Percentiles rank a stretch among this genome's conserved stretches.
Conservation (phyloP, 2,113 vertebrate genomes). For the Trogon melanurus region DNA sequence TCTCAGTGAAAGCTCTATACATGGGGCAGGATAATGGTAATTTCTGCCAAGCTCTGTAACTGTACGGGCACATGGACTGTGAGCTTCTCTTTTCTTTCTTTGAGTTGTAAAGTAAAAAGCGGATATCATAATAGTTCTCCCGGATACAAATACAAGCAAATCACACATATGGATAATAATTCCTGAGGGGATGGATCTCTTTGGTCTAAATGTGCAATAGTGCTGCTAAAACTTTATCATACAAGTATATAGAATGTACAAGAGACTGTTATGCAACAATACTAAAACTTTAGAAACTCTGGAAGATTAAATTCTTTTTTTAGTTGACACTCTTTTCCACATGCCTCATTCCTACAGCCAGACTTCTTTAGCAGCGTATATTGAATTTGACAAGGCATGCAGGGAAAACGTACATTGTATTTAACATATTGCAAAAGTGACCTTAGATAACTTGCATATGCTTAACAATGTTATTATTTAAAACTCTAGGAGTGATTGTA, state of each 20-base stretch:
- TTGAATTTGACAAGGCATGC: not conserved
- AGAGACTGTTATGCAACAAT: not conserved
- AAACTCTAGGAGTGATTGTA: not conserved
- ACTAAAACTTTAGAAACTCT: not conserved
- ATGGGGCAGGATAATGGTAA: conserved; percentile 7
- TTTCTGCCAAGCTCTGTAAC: conserved; percentile 60
- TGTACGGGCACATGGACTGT: not conserved
- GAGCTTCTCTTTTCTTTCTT: conserved; percentile 5
- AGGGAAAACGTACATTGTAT: not conserved
- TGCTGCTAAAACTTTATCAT: not conserved
- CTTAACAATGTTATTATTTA: not conserved
- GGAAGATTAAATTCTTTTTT: not conserved
- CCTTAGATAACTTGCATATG: not conserved
- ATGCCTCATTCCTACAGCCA: not conserved
- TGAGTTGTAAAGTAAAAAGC: not conserved
- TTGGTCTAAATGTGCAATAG: not conserved
- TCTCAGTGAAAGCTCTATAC: conserved; percentile 71
- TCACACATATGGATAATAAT: not conserved
- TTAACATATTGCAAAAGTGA: not conserved
- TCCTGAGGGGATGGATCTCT: not conserved
- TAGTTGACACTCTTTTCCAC: not conserved
- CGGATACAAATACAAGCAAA: not conserved
- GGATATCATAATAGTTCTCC: not conserved
- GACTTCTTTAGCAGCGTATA: not conserved
- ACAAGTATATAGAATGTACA: not conserved